A percentile compares a stretch with the other conserved stretches of the same genome.
phyloP scores from a whole-genome alignment of 2,113 vertebrate genomes.

The Micronisus gabar region DNA sequence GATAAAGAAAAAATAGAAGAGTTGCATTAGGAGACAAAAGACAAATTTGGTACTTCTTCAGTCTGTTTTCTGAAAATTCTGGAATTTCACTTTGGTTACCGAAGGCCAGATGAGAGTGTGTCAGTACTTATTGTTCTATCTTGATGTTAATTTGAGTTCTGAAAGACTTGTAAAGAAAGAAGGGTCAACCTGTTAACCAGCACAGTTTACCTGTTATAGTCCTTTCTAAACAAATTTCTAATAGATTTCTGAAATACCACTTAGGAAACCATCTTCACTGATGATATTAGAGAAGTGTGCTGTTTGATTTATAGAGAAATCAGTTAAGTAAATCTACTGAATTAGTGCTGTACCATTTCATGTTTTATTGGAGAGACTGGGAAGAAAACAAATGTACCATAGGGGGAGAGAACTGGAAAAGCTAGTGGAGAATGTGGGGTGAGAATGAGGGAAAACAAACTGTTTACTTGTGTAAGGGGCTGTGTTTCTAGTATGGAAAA shows the following conservation, averaged over 20 bases:
- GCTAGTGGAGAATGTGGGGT: background rate
- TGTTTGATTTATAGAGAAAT: background rate
- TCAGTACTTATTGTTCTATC: background rate
- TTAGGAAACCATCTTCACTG: background rate
- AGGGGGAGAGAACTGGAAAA: background rate
- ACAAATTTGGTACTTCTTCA: background rate
- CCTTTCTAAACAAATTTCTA: background rate
- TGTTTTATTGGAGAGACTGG: background rate
- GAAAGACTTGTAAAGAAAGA: background rate
- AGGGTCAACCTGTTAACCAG: background rate
- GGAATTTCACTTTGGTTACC: background rate
- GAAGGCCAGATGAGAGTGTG: background rate
- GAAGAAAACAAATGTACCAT: background rate
- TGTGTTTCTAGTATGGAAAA: background rate
- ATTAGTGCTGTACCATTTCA: background rate
- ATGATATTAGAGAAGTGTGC: background rate
- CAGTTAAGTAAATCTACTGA: background rate
- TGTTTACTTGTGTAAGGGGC: background rate
- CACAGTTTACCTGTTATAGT: background rate
- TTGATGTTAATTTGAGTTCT: background rate
- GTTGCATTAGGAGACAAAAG: background rate
- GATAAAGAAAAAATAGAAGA: background rate
- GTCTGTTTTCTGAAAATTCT: background rate
- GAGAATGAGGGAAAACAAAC: background rate
- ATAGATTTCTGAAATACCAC: background rate